Conservation (phyloP, 2,797 vertebrate species). For the Anniella stebbinsi region DNA sequence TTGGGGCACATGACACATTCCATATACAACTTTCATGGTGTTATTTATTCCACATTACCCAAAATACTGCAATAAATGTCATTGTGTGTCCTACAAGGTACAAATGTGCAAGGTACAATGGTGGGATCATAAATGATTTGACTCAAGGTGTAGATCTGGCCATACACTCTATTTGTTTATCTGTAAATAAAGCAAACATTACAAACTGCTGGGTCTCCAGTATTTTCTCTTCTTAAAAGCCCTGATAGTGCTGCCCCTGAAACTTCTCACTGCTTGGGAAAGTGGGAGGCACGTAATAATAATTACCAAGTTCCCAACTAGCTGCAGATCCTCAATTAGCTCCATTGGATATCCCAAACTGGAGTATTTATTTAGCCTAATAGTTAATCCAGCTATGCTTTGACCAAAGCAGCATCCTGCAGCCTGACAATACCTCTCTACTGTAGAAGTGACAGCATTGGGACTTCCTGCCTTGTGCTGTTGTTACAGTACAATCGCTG, state of each 20-base stretch:
- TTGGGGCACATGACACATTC: no score
- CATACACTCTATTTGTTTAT: no score
- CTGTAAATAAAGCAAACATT: background rate
- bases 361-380: background rate
- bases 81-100: no score
- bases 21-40: no score
- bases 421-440: background rate
- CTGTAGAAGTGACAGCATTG: background rate
- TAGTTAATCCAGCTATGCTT: background rate
- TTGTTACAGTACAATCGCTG: constrained; percentile 30
- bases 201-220: background rate
- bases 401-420: background rate
- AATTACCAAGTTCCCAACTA: background rate
- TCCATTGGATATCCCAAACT: no score
- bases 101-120: no score
- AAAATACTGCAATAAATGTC: no score
- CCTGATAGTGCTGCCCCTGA: background rate
- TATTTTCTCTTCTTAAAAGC: background rate
- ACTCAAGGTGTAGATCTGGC: no score
- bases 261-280: background rate
- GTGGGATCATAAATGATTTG: no score
- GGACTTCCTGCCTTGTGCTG: background rate
- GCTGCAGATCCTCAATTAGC: background rate
- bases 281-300: background rate
- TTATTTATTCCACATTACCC: no score